Conservation (phyloP, 1,140 invertebrate species). For the Zaprionus gabonicus region DNA sequence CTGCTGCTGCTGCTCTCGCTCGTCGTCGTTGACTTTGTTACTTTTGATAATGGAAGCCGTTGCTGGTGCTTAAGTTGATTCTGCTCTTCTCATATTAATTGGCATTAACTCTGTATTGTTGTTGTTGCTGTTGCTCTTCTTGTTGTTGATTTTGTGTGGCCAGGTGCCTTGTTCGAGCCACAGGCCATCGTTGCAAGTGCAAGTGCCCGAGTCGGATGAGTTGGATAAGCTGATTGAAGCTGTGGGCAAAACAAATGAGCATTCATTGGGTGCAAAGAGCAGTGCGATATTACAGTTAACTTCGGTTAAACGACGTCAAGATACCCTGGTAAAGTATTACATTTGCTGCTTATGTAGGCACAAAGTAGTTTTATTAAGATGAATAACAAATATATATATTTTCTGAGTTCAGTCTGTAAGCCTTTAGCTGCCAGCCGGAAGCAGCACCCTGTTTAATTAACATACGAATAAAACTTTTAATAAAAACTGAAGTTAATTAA, state of each 20-base stretch:
- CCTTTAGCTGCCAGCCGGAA: background rate
- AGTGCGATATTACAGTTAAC: background rate
- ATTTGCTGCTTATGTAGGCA: too few species aligned
- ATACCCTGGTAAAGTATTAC: background rate
- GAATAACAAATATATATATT: background rate
- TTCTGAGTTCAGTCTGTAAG: background rate
- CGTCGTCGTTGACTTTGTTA: constrained; percentile 36
- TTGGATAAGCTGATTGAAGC: constrained; percentile 9
- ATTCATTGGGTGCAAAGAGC: constrained; percentile 14
- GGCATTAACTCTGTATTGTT: constrained; percentile 45
- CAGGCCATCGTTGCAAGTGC: constrained; percentile 30
- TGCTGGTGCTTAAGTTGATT: constrained; percentile 46
- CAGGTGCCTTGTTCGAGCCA: constrained; percentile 22
- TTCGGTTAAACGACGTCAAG: background rate
- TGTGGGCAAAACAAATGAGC: constrained; percentile 21
- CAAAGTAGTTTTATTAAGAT: background rate
- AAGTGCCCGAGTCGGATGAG: background rate
- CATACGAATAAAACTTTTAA: background rate
- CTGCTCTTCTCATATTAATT: constrained; percentile 56
- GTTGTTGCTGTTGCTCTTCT: constrained; percentile 43
- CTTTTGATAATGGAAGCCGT: constrained; percentile 61
- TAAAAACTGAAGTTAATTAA: background rate
- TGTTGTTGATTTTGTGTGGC: constrained; percentile 48
- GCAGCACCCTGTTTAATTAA: background rate
- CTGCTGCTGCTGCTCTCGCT: constrained; percentile 2